These are phyloP conservation scores for Amblyornis subalaris DNA, from an alignment of 2,113 vertebrate species.

Conservation along the genomic window DNA sequence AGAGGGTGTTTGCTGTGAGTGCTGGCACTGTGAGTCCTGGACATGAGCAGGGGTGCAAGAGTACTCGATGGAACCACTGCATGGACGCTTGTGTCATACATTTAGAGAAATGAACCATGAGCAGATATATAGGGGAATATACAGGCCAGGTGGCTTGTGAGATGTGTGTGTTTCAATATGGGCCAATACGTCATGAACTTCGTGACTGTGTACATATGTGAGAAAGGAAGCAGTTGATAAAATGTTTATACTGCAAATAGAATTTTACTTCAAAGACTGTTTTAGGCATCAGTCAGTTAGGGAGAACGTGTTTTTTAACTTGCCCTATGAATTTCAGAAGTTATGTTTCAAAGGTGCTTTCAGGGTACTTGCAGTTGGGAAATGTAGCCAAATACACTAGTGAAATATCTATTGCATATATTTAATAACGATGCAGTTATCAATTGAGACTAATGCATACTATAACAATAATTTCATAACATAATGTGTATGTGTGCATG, in stretches of 20 bases:
- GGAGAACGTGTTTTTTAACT: neutral
- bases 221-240: neutral
- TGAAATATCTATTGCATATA: neutral
- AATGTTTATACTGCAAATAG: neutral
- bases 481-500: fast-evolving
- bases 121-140: neutral
- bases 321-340: neutral
- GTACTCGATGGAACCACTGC: fast-evolving
- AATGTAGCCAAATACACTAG: neutral
- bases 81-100: neutral
- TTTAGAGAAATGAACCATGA: neutral
- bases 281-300: neutral
- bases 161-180: neutral
- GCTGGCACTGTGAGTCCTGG: neutral
- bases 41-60: neutral
- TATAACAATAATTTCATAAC: neutral
- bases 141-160: neutral
- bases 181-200: neutral
- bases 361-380: neutral
- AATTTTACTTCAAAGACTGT: neutral
- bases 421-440: neutral
- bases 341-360: neutral
- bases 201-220: neutral
- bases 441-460: neutral
- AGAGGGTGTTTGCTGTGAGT: neutral